Percentiles rank a stretch among this genome's conserved stretches.
Conservation (phyloP, 1,140 invertebrate species). For the Lutraria rhynchaena region DNA sequence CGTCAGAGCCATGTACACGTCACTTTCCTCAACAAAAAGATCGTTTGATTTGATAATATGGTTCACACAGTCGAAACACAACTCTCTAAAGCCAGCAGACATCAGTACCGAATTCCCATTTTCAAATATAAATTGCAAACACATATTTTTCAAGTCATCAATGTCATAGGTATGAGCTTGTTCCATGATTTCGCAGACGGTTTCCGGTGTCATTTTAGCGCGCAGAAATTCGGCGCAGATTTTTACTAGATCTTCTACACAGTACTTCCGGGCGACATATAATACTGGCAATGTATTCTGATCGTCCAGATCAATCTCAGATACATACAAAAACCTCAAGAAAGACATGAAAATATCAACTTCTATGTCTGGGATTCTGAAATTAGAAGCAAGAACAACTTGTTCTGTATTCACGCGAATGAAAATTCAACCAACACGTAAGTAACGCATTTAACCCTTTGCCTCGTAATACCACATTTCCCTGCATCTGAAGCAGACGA, state of each 20-base stretch:
- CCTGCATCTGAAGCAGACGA: no score
- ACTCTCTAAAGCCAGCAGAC: slow-evolving; percentile 35
- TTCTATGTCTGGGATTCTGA: slow-evolving; percentile 52
- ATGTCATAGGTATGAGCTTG: slow-evolving; percentile 56
- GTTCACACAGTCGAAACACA: slow-evolving; percentile 53
- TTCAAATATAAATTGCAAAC: slow-evolving; percentile 52
- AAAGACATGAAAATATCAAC: slow-evolving; percentile 51
- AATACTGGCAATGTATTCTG: slow-evolving; percentile 35
- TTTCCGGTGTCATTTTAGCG: slow-evolving; percentile 44
- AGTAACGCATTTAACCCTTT: no score
- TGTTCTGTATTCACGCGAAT: no score
- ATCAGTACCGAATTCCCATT: slow-evolving; percentile 47
- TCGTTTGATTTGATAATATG: slow-evolving; percentile 48
- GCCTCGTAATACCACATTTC: no score
- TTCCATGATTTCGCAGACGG: slow-evolving; percentile 55
- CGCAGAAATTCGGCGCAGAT: slow-evolving; percentile 45
- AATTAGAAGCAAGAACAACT: no score
- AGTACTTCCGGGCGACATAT: slow-evolving; percentile 59
- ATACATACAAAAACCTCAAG: slow-evolving; percentile 42
- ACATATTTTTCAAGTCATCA: slow-evolving; percentile 45
- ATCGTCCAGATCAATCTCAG: slow-evolving; percentile 35
- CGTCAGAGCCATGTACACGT: slow-evolving; percentile 52
- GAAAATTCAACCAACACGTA: no score
- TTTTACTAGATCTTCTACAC: slow-evolving; percentile 49
- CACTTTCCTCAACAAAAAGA: slow-evolving; percentile 54